Percentiles rank a stretch among this genome's conserved stretches.
These are phyloP conservation scores for Brachionus rubens DNA, from an alignment of 1,140 invertebrate species.

Conservation along the genomic window DNA sequence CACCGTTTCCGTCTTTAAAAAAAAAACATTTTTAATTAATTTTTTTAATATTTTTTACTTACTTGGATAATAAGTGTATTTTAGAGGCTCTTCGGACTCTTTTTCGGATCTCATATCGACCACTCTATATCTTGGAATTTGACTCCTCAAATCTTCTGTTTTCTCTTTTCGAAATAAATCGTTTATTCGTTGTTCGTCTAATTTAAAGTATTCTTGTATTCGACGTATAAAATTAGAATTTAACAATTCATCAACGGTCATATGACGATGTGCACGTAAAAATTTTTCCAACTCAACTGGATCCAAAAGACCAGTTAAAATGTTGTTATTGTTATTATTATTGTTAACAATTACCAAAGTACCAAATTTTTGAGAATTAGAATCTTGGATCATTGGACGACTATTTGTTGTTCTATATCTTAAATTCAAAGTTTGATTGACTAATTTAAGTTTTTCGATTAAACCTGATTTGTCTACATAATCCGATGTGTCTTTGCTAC, in stretches of 20 bases:
- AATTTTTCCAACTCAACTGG: neutral
- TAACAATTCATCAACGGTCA: neutral
- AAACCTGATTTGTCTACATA: no score
- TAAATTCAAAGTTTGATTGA: constrained; percentile 9
- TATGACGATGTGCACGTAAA: neutral
- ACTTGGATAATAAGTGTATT: constrained; percentile 24
- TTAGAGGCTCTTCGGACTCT: neutral
- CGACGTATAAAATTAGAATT: neutral
- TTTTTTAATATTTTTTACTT: neutral
- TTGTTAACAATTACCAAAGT: constrained; percentile 21
- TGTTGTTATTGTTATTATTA: constrained; percentile 12
- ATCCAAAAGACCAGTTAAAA: neutral
- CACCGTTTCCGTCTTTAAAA: neutral
- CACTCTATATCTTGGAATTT: neutral
- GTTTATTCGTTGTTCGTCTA: neutral
- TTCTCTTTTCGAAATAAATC: neutral
- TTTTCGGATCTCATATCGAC: constrained; percentile 8
- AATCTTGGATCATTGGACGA: neutral
- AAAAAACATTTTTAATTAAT: neutral
- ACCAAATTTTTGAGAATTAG: neutral
- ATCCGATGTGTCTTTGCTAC: no score
- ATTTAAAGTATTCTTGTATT: neutral
- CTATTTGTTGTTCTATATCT: neutral
- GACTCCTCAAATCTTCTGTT: neutral
- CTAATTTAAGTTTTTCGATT: no score